Percentiles rank a stretch among this genome's conserved stretches.
Evolutionary conservation across 2,797 vertebrate species (phyloP).

Genomic region (Xenopus petersii): DNA sequence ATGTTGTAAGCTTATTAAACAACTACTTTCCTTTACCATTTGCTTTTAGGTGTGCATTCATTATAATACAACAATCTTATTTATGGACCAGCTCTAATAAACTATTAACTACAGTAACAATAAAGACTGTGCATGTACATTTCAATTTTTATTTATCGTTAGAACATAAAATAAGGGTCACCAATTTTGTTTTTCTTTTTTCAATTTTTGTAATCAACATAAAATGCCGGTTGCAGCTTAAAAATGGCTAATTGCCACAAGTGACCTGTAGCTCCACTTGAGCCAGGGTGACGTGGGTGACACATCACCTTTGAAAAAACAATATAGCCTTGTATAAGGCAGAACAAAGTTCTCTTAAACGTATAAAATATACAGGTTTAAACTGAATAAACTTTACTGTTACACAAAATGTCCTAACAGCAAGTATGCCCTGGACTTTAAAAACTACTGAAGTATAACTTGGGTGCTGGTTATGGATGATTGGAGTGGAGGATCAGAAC

Average conservation of each 20-base stretch:
- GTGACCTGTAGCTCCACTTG: neutral
- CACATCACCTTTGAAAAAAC: neutral
- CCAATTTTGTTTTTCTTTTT: neutral
- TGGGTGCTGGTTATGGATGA: no score
- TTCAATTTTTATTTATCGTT: neutral
- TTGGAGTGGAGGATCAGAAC: no score
- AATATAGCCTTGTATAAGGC: neutral
- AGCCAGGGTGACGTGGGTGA: neutral
- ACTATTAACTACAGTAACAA: neutral
- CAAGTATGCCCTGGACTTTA: no score
- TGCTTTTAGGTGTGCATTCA: no score
- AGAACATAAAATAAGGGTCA: neutral
- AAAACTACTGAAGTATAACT: no score
- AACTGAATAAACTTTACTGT: no score
- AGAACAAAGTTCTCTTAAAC: neutral
- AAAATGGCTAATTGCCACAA: neutral
- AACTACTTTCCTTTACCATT: no score
- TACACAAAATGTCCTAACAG: no score
- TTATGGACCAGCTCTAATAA: no score
- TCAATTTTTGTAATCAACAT: neutral
- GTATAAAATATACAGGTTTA: no score
- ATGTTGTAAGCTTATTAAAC: no score
- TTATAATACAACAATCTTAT: no score
- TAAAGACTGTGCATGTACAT: neutral
- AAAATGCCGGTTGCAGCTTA: neutral